A percentile compares a stretch with the other conserved stretches of the same genome.
phyloP scores from a whole-genome alignment of 2,888 invertebrate genomes.

The Eudasyphora cyanicolor region DNA sequence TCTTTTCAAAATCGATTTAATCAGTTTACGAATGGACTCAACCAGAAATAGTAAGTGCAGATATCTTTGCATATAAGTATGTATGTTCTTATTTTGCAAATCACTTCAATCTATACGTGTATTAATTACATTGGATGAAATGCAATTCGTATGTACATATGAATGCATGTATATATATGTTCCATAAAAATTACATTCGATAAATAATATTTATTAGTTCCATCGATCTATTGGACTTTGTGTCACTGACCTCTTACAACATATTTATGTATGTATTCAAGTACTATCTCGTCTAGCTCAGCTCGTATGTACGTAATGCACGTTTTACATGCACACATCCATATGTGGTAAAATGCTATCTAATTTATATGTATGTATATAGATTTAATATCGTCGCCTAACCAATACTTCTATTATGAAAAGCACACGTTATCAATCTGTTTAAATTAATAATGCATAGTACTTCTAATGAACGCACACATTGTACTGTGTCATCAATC shows the following conservation, averaged over 20 bases:
- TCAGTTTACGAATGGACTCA: constrained; percentile 73
- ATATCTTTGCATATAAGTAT: too few species aligned
- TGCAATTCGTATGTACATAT: too few species aligned
- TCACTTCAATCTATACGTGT: too few species aligned
- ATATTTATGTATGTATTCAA: background rate
- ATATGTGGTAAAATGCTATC: background rate
- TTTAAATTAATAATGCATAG: too few species aligned
- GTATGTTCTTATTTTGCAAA: too few species aligned
- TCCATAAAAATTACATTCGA: background rate
- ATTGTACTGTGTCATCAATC: too few species aligned
- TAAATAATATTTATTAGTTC: background rate
- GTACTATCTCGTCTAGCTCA: too few species aligned
- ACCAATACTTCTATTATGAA: background rate
- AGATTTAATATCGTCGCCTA: background rate
- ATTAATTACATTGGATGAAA: too few species aligned
- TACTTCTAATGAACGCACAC: too few species aligned
- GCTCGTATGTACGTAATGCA: background rate
- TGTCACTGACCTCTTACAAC: constrained; percentile 20
- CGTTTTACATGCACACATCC: background rate
- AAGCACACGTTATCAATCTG: too few species aligned
- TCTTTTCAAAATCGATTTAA: constrained; percentile 72
- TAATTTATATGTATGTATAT: background rate
- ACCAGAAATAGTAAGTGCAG: constrained; percentile 77
- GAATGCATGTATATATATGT: background rate
- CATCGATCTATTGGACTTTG: background rate